phyloP scores from a whole-genome alignment of 2,888 invertebrate genomes.

The Agrochola macilenta region DNA sequence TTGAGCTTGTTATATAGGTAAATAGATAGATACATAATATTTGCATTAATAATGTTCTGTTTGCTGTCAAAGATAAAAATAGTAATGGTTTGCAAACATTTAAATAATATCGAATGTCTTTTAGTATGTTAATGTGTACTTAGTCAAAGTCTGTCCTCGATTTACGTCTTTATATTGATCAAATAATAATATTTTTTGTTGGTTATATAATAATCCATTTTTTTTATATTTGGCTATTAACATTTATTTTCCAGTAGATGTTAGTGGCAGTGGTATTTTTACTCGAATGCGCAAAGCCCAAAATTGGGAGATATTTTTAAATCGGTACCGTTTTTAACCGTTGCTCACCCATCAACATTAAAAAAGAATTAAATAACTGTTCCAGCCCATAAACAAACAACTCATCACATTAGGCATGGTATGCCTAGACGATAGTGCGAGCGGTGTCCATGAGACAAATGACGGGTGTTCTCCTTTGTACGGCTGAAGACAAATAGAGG shows the following conservation, averaged over 20 bases:
- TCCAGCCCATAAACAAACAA: background rate
- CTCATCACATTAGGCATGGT: constrained; percentile 14
- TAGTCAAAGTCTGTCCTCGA: background rate
- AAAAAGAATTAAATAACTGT: background rate
- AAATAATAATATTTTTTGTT: background rate
- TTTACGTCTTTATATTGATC: background rate
- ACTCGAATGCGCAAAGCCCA: background rate
- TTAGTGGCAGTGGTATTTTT: background rate
- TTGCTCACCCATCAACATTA: background rate
- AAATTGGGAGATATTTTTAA: background rate
- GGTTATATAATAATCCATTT: background rate
- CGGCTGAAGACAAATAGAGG: constrained; percentile 81
- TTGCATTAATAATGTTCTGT: constrained; percentile 30
- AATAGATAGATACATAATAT: constrained; percentile 20
- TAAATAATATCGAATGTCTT: background rate
- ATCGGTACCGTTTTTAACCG: background rate
- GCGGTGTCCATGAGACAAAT: constrained; percentile 59
- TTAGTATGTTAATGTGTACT: background rate
- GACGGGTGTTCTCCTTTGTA: constrained; percentile 70
- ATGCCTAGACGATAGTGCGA: constrained; percentile 17
- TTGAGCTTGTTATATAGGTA: constrained; percentile 33
- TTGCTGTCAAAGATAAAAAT: constrained; percentile 32
- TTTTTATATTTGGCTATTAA: background rate
- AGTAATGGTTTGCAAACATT: constrained; percentile 32
- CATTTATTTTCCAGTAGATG: background rate